Evolutionary conservation across 2,888 invertebrate genomes (phyloP), one percentile per base, ranked within the genome.

Genomic region (Margaritifera margaritifera): DNA sequence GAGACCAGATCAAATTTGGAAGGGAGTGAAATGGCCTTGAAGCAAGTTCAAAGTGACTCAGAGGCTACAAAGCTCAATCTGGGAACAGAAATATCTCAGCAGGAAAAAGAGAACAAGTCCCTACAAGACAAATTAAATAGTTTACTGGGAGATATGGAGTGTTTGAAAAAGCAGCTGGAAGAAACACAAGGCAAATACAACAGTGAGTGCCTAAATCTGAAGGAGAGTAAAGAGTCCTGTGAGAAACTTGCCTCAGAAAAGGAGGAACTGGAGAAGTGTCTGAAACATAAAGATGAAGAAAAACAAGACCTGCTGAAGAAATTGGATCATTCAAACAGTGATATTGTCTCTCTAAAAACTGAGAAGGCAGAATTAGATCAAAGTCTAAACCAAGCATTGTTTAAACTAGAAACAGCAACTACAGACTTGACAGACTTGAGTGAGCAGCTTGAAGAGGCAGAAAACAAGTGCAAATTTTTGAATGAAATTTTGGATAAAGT

Each of bases 281-380:
- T 68, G 42, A 68, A 65, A n/a, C 58, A 58, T 25, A 71, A 68
- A 25, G 67, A 71, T 8, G 31, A 65, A n/a, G 61, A 54, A 6
- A 66, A 65, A 8, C 20, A 62, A 42, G 71, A 74, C 20, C 71
- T 68, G 62, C 56, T 68, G 64, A 63, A 66, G 11, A 42, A 18
- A 19, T 66, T 74, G 31, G 72, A 72, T 42, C 11, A 42, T 42
- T 42, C 42, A 42, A 42, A 42, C 53, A 62, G 63, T 42, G 42
- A 11, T 42, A 19, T 58, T 58, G 6, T 20, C 6, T 58, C 31
- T n/a, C 31, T 59, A n/a, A 50, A 60, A 54, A 53, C 59, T 22
- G 52, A 50, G 20, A 42, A 56, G 22, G 54, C 62, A 54, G 72
- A 74, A 31, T 24, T 75, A 15, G 52, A 55, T 25, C 59, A 64